Evolutionary conservation across 2,797 vertebrate species (phyloP).

Genomic region (Chaenodraco wilsoni): DNA sequence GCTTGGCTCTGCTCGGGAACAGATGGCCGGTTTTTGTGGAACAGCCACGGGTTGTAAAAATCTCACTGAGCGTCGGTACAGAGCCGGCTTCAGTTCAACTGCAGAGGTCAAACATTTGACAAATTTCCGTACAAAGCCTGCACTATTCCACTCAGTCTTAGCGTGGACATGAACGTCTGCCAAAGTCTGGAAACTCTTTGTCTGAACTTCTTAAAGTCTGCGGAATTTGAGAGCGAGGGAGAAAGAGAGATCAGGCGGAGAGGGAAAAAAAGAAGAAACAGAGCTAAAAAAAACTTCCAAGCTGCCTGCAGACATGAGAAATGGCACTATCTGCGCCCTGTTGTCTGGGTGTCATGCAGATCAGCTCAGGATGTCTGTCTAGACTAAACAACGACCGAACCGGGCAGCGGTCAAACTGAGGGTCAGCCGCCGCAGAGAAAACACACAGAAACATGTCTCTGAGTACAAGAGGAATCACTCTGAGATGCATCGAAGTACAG

Average conservation of each 20-base stretch:
- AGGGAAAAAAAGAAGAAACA: conserved; percentile 31
- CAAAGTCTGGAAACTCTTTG: conserved; percentile 83
- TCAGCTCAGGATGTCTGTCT: conserved; percentile 82
- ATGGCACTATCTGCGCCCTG: conserved; percentile 79
- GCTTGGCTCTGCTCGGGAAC: conserved; percentile 68
- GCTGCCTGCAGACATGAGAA: conserved; percentile 81
- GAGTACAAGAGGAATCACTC: background rate
- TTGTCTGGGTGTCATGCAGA: conserved; percentile 80
- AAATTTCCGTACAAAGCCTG: conserved; percentile 80
- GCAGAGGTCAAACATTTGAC: conserved; percentile 79
- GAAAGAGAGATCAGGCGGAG: conserved; percentile 51
- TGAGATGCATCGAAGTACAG: conserved; percentile 34
- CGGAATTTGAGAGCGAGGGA: conserved; percentile 70
- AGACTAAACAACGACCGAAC: conserved; percentile 82
- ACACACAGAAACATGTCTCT: conserved; percentile 17
- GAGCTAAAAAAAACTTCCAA: conserved; percentile 56
- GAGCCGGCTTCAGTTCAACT: conserved; percentile 74
- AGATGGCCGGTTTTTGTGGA: conserved; percentile 71
- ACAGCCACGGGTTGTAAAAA: conserved; percentile 72
- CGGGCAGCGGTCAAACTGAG: conserved; percentile 69
- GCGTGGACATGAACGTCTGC: conserved; percentile 73
- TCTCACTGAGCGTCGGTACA: conserved; percentile 62
- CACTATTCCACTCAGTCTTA: conserved; percentile 79
- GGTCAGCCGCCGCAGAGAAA: conserved; percentile 69
- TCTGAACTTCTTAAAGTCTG: conserved; percentile 77